Evolutionary conservation across 2,113 vertebrate species (phyloP).

Genomic region (Pontoporia blainvillei): DNA sequence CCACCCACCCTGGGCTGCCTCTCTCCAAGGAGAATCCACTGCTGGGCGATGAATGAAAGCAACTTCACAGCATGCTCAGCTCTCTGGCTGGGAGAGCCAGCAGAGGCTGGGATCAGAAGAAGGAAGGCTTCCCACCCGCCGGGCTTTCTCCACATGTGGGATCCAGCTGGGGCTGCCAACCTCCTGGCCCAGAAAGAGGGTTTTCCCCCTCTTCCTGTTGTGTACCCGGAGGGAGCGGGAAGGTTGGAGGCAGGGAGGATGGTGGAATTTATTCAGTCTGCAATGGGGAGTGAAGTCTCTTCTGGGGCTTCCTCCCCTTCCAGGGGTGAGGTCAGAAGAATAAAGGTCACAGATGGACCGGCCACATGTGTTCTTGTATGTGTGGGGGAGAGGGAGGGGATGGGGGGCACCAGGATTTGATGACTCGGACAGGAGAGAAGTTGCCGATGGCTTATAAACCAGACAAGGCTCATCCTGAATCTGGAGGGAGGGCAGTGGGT

Average conservation of each 20-base stretch:
- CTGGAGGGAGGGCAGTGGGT: not conserved
- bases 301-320: not conserved
- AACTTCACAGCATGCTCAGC: not conserved
- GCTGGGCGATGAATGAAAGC: not conserved
- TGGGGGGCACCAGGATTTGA: not conserved
- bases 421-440: not conserved
- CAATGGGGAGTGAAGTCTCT: not conserved
- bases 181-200: not conserved
- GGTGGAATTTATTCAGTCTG: not conserved
- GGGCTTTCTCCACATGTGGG: not conserved
- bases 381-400: not conserved
- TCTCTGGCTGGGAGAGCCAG: not conserved
- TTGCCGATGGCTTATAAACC: not conserved
- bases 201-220: not conserved
- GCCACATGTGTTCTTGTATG: not conserved
- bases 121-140: not conserved
- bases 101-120: not conserved
- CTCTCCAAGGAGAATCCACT: not conserved
- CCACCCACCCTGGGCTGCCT: not conserved
- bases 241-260: not conserved
- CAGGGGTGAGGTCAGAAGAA: not conserved
- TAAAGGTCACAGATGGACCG: slow-evolving; percentile 54
- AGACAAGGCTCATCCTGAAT: not conserved
- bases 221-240: not conserved
- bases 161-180: not conserved